phyloP scores from a whole-genome alignment of 2,888 invertebrate genomes.

The Phengaris arion region DNA sequence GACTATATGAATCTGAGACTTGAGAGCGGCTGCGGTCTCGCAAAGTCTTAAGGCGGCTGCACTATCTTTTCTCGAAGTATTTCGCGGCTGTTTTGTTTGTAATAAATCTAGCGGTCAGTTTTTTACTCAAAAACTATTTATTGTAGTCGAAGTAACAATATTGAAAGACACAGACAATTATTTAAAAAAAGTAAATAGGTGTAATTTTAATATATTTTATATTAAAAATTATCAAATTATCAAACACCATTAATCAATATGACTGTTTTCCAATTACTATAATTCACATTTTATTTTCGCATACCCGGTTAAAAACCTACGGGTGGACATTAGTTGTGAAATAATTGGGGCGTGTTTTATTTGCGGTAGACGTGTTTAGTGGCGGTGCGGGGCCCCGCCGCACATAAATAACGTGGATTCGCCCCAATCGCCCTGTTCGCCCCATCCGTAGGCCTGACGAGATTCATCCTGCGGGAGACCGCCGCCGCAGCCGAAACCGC shows the following conservation, averaged over 20 bases:
- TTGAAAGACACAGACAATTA: not conserved
- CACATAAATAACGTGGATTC: slow-evolving; percentile 52
- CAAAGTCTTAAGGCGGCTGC: too few species aligned
- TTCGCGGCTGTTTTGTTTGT: too few species aligned
- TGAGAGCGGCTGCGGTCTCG: too few species aligned
- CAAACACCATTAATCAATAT: not conserved
- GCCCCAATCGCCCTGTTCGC: slow-evolving; percentile 29
- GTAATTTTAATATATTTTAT: not conserved
- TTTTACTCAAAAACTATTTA: too few species aligned
- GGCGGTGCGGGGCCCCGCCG: slow-evolving; percentile 32
- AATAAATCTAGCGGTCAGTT: too few species aligned
- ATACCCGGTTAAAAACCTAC: not conserved
- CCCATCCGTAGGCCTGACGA: slow-evolving; percentile 24
- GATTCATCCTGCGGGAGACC: slow-evolving; percentile 24
- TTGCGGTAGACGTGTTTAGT: slow-evolving; percentile 37
- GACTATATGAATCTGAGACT: too few species aligned
- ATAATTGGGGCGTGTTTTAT: slow-evolving; percentile 37
- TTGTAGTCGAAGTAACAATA: too few species aligned
- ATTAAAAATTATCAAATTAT: not conserved
- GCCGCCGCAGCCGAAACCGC: slow-evolving; percentile 16
- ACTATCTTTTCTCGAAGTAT: too few species aligned
- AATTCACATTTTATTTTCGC: not conserved
- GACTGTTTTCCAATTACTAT: not conserved
- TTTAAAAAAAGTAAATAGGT: not conserved
- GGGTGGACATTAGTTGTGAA: slow-evolving; percentile 34